These are phyloP conservation scores for Glomeris marginata DNA, from an alignment of 2,888 invertebrate genomes.

Conservation along the genomic window DNA sequence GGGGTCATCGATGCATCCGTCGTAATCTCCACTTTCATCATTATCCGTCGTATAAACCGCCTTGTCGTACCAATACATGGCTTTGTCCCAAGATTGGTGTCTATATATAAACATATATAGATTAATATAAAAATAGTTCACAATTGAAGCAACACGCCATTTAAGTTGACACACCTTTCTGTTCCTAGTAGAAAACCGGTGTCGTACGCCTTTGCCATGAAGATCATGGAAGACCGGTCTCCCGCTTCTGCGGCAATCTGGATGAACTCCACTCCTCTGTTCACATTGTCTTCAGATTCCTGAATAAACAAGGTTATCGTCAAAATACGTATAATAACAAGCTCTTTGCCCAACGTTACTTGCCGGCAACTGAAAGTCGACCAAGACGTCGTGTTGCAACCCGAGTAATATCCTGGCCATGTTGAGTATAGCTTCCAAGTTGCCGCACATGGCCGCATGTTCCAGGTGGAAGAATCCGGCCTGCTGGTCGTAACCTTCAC, in stretches of 20 bases:
- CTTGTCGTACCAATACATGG: conserved; percentile 31
- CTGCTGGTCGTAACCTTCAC: conserved; percentile 32
- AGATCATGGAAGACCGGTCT: conserved; percentile 36
- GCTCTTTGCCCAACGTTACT: conserved; percentile 21
- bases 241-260: conserved; percentile 34
- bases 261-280: conserved; percentile 26
- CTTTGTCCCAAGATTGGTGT: conserved; percentile 28
- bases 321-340: too few relatives aligned
- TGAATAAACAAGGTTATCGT: conserved; percentile 11
- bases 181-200: conserved; percentile 30
- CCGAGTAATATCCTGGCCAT: conserved; percentile 35
- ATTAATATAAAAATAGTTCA: neutral
- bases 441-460: conserved; percentile 36
- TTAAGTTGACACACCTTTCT: conserved; percentile 21
- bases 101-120: conserved; percentile 20
- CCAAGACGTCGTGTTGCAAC: conserved; percentile 35
- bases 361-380: conserved; percentile 30
- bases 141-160: neutral
- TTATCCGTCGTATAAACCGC: conserved; percentile 26
- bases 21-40: conserved; percentile 27
- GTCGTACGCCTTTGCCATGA: conserved; percentile 37
- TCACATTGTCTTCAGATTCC: conserved; percentile 23
- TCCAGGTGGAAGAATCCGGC: conserved; percentile 39
- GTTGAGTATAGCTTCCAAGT: conserved; percentile 36
- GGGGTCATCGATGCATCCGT: conserved; percentile 30